phyloP scores from a whole-genome alignment of 2,888 invertebrate genomes.

The Cybosia mesomella region DNA sequence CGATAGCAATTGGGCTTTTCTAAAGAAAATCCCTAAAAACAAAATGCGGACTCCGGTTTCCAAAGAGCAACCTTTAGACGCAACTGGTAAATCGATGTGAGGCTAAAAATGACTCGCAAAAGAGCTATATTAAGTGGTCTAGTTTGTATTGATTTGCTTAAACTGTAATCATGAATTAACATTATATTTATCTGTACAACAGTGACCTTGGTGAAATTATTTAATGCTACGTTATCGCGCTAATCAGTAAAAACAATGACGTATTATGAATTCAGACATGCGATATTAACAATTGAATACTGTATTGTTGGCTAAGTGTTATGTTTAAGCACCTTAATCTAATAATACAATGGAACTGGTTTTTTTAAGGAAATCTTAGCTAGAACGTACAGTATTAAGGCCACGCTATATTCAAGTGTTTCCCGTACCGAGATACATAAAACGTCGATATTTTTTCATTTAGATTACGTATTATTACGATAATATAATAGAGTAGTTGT shows the following conservation, averaged over 20 bases:
- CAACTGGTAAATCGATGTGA: no score
- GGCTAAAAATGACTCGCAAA: no score
- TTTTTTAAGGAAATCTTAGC: not conserved
- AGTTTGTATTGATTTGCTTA: not conserved
- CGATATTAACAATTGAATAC: conserved; percentile 8
- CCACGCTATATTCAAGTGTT: not conserved
- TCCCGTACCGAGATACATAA: not conserved
- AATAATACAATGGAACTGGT: conserved; percentile 1
- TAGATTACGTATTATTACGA: not conserved
- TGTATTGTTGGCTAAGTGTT: not conserved
- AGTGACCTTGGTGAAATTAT: conserved; percentile 3
- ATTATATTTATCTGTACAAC: not conserved
- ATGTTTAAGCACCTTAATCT: not conserved
- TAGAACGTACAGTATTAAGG: not conserved
- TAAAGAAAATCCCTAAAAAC: no score
- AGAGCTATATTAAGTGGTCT: not conserved
- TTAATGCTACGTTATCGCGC: conserved; percentile 3
- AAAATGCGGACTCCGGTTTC: no score
- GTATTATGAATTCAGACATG: conserved; percentile 1
- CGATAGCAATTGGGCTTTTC: no score
- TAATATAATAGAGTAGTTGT: not conserved
- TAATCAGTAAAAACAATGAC: conserved; percentile 28
- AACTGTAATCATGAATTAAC: not conserved
- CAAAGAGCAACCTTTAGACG: no score
- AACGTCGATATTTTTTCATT: not conserved